phyloP scores from a whole-genome alignment of 2,113 vertebrate species.

The Rutilus rutilus region DNA sequence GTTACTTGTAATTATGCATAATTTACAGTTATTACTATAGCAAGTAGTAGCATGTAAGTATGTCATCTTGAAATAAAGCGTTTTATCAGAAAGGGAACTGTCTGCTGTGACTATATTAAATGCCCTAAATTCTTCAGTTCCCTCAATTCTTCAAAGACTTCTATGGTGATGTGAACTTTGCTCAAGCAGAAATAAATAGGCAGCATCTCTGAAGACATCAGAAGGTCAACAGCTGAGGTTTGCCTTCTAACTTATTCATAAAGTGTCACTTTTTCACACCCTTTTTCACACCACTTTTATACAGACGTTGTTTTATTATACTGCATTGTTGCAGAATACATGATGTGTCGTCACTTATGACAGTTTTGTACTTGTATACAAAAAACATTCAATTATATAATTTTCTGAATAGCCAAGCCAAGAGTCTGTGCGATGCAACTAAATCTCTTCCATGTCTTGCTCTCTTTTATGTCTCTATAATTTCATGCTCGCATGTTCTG shows the following conservation, averaged over 20 bases:
- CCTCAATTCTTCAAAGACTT: neutral
- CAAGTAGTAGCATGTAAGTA: too few relatives aligned
- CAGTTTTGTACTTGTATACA: neutral
- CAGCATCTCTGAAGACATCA: conserved; percentile 9
- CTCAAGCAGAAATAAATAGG: neutral
- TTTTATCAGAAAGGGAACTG: neutral
- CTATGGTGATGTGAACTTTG: conserved; percentile 12
- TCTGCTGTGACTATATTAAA: neutral
- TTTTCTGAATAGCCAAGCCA: neutral
- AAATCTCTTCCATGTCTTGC: neutral
- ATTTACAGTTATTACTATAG: too few relatives aligned
- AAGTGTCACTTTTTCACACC: conserved; percentile 1
- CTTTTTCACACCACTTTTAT: too few relatives aligned
- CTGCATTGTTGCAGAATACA: neutral
- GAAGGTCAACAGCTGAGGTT: conserved; percentile 22
- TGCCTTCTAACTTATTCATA: conserved; percentile 23
- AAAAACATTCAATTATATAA: neutral
- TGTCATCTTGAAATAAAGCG: too few relatives aligned
- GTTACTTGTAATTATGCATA: too few relatives aligned
- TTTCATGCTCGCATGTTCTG: conserved; percentile 22
- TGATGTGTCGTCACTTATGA: neutral
- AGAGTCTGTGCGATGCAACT: neutral
- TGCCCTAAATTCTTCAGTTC: neutral
- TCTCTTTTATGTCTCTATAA: neutral
- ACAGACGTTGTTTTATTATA: neutral